Evolutionary conservation across 2,797 vertebrate genomes (phyloP), one percentile per base, ranked within the genome.

Genomic region (Decapterus maruadsi): DNA sequence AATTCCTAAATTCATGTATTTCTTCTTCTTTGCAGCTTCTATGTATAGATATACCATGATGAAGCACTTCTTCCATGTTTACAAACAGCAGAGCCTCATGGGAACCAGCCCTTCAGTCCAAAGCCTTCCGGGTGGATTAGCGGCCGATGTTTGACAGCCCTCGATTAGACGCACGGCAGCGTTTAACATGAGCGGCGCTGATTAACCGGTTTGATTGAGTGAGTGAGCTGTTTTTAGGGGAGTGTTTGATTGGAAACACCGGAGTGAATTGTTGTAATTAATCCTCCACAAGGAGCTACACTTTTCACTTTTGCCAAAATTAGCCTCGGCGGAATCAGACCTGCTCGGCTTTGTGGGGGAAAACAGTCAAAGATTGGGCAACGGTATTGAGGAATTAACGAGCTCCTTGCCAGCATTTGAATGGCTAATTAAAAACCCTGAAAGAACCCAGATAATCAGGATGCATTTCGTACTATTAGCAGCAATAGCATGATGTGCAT

Each of bases 71-170:
- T 34, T 34, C 4, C 45, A 46, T 71, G 72, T 82, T 50, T 62
- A 45, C 26, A 65, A 72, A 76, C 61, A 68, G 6, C 17, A 46
- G 65, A 46, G 60, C 68, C 14, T 81, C 6, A 8, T 62, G 68
- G 63, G 66, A 72, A 71, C 62, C 43, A 20, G 17, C 36, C 40
- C 22, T 36, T 34, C 50, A 19, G 50, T 10, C 14, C 34, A 64
- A 56, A 34, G 31, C 16, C 45, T 62, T 73, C 60, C 65, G 62
- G 79, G 17, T 75, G 72, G 72, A 75, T 80, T 69, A 61, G 60
- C 58, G 59, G 68, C 57, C 40, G 17, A 58, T 72, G 42, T 70
- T 62, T 9, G 48, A 16, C 55, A 42, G 57, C 43, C 26, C 13
- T 65, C 56, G 1, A 60, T 51, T 62, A 11, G 56, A 26, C 65